Evolutionary conservation across 2,888 invertebrate genomes (phyloP).

Genomic region (Celastrina argiolus): DNA sequence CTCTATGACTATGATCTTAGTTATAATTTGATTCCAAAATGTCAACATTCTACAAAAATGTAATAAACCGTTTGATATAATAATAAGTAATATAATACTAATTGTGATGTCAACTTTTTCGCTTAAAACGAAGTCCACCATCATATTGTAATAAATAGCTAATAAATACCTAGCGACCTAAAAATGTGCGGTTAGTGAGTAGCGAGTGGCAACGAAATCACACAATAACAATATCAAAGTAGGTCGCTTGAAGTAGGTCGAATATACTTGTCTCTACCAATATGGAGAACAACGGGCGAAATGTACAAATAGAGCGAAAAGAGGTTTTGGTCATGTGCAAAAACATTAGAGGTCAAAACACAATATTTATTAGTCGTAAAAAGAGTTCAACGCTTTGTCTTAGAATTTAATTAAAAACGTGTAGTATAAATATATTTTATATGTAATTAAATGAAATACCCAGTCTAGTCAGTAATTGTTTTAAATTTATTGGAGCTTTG

Average conservation of each 20-base stretch:
- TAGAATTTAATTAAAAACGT: not conserved
- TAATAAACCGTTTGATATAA: too few relatives aligned
- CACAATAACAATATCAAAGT: constrained; percentile 52
- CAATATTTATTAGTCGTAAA: not conserved
- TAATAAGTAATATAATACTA: not conserved
- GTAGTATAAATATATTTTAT: not conserved
- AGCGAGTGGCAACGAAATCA: constrained; percentile 12
- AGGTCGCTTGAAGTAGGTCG: constrained; percentile 51
- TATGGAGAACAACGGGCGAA: constrained; percentile 26
- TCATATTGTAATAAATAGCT: constrained; percentile 1
- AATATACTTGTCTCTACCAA: constrained; percentile 35
- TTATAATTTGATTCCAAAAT: too few relatives aligned
- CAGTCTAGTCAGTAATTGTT: not conserved
- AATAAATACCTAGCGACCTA: not conserved
- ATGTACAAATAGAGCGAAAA: constrained; percentile 14
- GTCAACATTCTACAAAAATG: too few relatives aligned
- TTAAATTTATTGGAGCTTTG: not conserved
- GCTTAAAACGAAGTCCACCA: not conserved
- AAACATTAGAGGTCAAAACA: not conserved
- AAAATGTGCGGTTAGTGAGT: constrained; percentile 1
- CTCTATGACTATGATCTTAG: not conserved
- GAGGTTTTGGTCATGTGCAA: constrained; percentile 11
- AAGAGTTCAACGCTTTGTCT: not conserved
- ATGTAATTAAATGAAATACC: not conserved
- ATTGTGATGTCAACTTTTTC: not conserved